Percentiles rank a stretch among this genome's conserved stretches.
These are phyloP conservation scores for Baronia brevicornis DNA, from an alignment of 2,888 invertebrate genomes.

Conservation along the genomic window DNA sequence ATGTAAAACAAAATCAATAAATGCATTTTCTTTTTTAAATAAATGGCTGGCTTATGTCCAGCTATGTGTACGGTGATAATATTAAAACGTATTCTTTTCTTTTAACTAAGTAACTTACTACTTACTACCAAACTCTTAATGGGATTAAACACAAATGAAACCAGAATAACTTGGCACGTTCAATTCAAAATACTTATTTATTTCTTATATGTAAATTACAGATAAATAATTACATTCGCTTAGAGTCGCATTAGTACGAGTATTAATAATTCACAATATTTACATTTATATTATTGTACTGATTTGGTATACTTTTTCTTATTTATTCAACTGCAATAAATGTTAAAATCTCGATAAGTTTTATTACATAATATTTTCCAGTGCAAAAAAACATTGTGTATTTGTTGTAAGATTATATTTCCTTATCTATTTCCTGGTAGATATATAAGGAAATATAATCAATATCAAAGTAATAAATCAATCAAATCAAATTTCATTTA, in stretches of 20 bases:
- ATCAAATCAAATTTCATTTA: no score
- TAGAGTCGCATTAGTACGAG: constrained; percentile 23
- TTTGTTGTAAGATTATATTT: background rate
- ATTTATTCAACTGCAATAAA: constrained; percentile 38
- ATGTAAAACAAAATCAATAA: no score
- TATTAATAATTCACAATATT: constrained; percentile 59
- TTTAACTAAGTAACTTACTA: no score
- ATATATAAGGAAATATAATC: background rate
- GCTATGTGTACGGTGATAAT: no score
- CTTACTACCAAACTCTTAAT: no score
- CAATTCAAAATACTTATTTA: constrained; percentile 70
- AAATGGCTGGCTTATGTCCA: no score
- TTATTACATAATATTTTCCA: constrained; percentile 18
- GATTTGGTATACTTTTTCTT: constrained; percentile 62
- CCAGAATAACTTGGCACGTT: constrained; percentile 64
- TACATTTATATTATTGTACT: constrained; percentile 71
- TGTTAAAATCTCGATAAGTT: constrained; percentile 23
- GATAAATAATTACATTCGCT: constrained; percentile 42
- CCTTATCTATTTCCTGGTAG: background rate
- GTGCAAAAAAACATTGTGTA: constrained; percentile 4
- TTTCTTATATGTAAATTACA: constrained; percentile 55
- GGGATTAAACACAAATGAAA: constrained; percentile 48
- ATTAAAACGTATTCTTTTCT: no score
- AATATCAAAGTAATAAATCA: no score
- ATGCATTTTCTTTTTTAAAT: no score